Base-by-base conservation (phyloP, 2,888 invertebrate species). In the Drosophila subsilvestris region DNA sequence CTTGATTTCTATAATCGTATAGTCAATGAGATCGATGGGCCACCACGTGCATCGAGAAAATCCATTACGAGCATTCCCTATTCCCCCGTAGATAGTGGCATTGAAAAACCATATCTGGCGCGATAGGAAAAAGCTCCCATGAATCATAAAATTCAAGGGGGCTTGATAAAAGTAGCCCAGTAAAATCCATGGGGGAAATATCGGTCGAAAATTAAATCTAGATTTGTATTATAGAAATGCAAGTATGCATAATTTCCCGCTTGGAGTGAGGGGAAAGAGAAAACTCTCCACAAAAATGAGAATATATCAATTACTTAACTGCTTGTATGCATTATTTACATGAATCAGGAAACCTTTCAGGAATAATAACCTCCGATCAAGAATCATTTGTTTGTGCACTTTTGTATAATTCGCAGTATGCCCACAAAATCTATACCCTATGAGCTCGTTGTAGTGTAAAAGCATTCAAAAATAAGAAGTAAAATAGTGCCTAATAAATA, bases 401-500 rank as follows among this genome's bases (percentile, higher is more conserved):
- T 14, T 32, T 12, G 12, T 14, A 32, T 2, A 32, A 1, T 12
- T 32, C 32, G 5, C 32, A 32, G 12, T 5, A 32, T 5, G 32
- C 2, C 32, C 3, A 32, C 12, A 32, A 32, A 32, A 32, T 22
- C 27, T 1, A 42, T 12, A 20, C 12, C 49, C 25, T 25, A 4
- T 25, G 5, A 25, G 25, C 3, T 25, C 20, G 10, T 42, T 27
- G 4, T 25, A 25, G 25, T 20, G 14, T 53, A 12, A 55, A 54
- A 50, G 17, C 44, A 55, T 9, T 53, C 10, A 12, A n/a, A 29
- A 44, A 49, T 42, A 56, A 29, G 9, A n/a, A 49, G 45, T 27
- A 42, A 25, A 29, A 27, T 47, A 53, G 18, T 54, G 42, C 14
- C 49, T 27, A 59, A 55, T 51, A 42, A 59, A 67, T 50, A 55